These are phyloP conservation scores for Chamaetylas fuelleborni DNA, from an alignment of 2,113 vertebrate genomes.

Conservation along the genomic window DNA sequence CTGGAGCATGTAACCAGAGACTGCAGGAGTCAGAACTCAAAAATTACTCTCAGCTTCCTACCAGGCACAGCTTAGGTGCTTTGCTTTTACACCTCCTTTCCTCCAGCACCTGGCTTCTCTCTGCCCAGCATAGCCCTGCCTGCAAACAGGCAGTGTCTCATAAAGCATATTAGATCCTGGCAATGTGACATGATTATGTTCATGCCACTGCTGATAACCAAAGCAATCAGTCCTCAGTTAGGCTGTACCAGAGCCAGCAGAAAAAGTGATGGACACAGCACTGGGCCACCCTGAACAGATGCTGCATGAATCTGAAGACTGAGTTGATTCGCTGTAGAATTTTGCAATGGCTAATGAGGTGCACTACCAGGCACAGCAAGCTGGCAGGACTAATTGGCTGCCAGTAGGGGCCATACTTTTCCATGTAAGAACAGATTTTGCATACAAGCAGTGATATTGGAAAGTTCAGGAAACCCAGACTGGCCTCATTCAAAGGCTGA, in stretches of 20 bases:
- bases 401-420: constrained; percentile 37
- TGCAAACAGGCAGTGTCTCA: background rate
- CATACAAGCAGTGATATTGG: background rate
- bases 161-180: background rate
- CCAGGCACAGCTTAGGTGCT: background rate
- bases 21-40: background rate
- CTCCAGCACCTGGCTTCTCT: background rate
- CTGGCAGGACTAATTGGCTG: constrained; percentile 33
- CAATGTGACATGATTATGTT: constrained; percentile 15
- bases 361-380: constrained; percentile 2
- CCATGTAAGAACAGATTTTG: constrained; percentile 33
- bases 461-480: background rate
- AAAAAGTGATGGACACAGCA: constrained; percentile 7
- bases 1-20: background rate
- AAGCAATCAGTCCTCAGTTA: constrained; percentile 50
- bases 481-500: background rate
- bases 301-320: constrained; percentile 2
- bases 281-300: constrained; percentile 51
- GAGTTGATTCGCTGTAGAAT: constrained; percentile 27
- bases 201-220: constrained; percentile 22
- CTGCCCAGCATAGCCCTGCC: background rate
- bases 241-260: constrained; percentile 5
- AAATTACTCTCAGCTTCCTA: background rate
- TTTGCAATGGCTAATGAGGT: constrained; percentile 48
- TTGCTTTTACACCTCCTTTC: background rate